phyloP scores from a whole-genome alignment of 2,113 vertebrate genomes.

The Rhodinocichla rosea region DNA sequence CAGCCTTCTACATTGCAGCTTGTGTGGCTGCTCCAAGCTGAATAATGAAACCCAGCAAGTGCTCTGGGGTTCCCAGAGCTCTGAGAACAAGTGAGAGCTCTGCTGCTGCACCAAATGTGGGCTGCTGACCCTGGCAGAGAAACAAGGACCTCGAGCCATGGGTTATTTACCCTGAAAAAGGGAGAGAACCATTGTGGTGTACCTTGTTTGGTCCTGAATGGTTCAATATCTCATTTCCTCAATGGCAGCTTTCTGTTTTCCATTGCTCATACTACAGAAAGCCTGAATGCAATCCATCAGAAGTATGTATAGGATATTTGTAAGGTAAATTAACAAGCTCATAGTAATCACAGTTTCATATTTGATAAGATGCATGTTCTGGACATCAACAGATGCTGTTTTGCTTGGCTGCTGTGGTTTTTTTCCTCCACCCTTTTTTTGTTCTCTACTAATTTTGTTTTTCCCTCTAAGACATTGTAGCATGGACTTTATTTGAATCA shows the following conservation, averaged over 20 bases:
- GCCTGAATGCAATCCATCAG: background rate
- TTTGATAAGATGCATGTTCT: background rate
- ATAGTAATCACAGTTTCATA: background rate
- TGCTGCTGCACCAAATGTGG: background rate
- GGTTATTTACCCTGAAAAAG: background rate
- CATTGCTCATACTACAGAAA: background rate
- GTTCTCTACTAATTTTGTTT: background rate
- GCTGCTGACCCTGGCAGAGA: background rate
- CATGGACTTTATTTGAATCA: background rate
- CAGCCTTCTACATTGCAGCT: background rate
- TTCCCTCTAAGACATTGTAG: background rate
- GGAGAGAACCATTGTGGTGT: accelerated
- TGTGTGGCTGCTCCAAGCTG: background rate
- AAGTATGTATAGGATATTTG: background rate
- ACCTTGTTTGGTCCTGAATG: accelerated
- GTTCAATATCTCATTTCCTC: background rate
- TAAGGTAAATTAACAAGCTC: background rate
- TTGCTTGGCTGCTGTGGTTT: background rate
- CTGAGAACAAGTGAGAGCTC: background rate
- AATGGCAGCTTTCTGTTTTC: background rate
- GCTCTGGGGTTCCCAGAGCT: background rate
- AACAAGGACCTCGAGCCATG: background rate
- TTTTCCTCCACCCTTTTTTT: background rate
- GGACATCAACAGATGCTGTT: background rate
- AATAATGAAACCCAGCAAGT: background rate